Conservation (phyloP, 2,888 invertebrate genomes). For the Polietes domitor region DNA sequence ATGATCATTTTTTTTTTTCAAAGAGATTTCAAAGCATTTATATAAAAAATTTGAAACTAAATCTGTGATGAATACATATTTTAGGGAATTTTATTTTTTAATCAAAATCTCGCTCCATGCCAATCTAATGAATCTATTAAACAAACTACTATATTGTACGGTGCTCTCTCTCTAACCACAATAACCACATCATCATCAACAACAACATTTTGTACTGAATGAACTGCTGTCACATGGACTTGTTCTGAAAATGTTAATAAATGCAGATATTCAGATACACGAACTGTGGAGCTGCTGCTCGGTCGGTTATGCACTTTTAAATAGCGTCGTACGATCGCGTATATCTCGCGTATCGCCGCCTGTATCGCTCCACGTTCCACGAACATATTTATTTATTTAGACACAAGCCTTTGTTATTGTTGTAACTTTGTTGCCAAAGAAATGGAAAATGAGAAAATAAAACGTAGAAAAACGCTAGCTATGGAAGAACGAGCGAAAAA, state of each 20-base stretch:
- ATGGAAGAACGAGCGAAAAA: conserved; percentile 6
- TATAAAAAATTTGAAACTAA: too few species aligned
- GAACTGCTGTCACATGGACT: conserved; percentile 9
- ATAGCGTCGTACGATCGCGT: too few species aligned
- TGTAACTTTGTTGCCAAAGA: not conserved
- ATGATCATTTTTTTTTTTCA: too few species aligned
- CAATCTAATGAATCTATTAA: too few species aligned
- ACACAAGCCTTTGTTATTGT: not conserved
- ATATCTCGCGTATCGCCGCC: not conserved
- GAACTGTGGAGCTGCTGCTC: conserved; percentile 9
- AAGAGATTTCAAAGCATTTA: too few species aligned
- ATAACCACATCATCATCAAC: not conserved
- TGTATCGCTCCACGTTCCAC: too few species aligned
- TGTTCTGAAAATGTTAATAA: conserved; percentile 30
- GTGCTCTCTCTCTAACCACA: too few species aligned
- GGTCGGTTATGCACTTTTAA: not conserved
- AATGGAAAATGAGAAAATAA: conserved; percentile 13
- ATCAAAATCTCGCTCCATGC: too few species aligned
- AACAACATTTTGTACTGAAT: conserved; percentile 7
- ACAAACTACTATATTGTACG: too few species aligned
- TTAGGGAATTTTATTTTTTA: too few species aligned
- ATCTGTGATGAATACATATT: too few species aligned
- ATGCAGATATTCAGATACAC: conserved; percentile 28
- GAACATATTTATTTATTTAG: too few species aligned
- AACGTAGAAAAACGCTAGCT: not conserved